phyloP scores from a whole-genome alignment of 35 echinoderm and acorn worm genomes.

The Acanthaster planci region DNA sequence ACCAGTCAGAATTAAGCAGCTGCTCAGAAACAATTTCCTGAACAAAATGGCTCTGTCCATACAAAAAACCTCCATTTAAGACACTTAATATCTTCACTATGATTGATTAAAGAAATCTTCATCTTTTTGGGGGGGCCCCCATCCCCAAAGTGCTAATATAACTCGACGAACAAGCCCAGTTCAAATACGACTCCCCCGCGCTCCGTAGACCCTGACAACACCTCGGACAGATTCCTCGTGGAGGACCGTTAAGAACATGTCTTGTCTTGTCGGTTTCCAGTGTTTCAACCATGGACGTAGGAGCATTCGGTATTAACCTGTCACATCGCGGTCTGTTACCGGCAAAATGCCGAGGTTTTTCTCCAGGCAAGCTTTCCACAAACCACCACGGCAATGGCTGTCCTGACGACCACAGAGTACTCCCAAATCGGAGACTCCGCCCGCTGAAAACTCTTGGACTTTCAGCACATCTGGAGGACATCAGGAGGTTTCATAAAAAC shows the following conservation, averaged over 20 bases:
- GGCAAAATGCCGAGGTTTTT: neutral
- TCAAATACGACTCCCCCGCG: constrained; percentile 1
- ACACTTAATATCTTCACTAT: no score
- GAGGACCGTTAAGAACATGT: neutral
- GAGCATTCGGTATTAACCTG: neutral
- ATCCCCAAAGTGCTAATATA: neutral
- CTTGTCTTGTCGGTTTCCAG: neutral
- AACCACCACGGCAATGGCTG: neutral
- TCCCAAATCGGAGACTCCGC: neutral
- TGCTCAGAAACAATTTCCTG: no score
- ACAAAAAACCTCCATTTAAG: no score
- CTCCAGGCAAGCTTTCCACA: neutral
- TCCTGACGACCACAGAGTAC: neutral
- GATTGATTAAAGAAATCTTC: no score
- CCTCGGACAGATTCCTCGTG: constrained; percentile 1
- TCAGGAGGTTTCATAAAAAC: neutral
- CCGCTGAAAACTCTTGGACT: neutral
- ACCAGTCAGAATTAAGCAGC: no score
- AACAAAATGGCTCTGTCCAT: no score
- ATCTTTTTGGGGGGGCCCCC: no score
- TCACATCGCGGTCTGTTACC: neutral
- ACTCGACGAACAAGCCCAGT: neutral
- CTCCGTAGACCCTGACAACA: neutral
- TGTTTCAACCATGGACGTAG: neutral
- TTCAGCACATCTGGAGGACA: neutral